Base-by-base conservation (phyloP, 2,888 invertebrate species). In the Petrophora chlorosata region DNA sequence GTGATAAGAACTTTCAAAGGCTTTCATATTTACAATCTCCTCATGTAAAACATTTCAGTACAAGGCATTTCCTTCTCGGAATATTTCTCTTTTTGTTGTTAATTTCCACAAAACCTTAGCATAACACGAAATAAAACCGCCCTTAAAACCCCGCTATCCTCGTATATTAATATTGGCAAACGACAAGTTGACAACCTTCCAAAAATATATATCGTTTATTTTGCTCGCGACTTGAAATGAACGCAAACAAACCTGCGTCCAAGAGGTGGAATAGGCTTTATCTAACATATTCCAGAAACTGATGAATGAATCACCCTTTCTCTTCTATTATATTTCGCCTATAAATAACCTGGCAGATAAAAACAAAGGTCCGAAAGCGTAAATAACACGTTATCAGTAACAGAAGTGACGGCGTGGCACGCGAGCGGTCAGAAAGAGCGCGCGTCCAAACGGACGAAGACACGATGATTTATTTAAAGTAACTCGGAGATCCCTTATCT, bases 401-500 rank as follows among this genome's bases (percentile, higher is more conserved):
- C 59, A 54, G 52, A 56, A 59, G 65, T 25, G 49, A 44, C 62
- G 64, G 60, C 59, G 58, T 41, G 41, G 59, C 57, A 67, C 66
- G 64, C 66, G 58, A 65, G 56, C 63, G 63, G 58, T 59, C 58
- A 48, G 36, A 30, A 40, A 43, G 49, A 53, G 45, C 41, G 48
- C 59, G 59, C 41, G 54, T 59, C 63, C 53, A 50, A 64, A 49
- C 51, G 51, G 58, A 60, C 65, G 67, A 68, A 70, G 70, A 74
- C 72, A 59, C 49, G 76, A 84, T 85, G 85, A 86, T 86, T 85
- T 85, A 85, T 87, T 85, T 85, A 84, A 84, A 85, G 67, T 75
- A 73, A 73, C 72, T 74, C 67, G 70, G 64, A 73, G 85, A 85
- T 85, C 85, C 82, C 81, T 89, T 88, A 89, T 88, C 90, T 89